Evolutionary conservation across 2,888 invertebrate species (phyloP).

Genomic region (Pemphredon lugubris): DNA sequence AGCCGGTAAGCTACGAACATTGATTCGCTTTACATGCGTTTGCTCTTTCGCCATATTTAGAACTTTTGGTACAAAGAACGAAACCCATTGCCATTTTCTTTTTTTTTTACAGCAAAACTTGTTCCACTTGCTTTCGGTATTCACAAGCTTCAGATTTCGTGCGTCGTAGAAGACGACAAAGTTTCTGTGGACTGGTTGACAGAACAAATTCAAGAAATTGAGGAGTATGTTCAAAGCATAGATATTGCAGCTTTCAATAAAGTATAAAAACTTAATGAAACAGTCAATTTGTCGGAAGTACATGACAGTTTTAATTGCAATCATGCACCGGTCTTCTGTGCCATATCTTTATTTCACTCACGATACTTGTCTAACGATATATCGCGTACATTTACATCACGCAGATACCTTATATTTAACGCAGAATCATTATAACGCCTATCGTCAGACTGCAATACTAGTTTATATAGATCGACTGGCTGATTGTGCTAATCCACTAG

Average conservation of each 20-base stretch:
- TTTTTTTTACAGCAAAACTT: constrained; percentile 86
- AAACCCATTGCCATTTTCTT: neutral
- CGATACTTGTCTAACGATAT: constrained; percentile 56
- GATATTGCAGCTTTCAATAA: constrained; percentile 98
- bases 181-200: constrained; percentile 93
- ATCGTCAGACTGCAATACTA: too few relatives aligned
- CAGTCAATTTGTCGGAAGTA: constrained; percentile 40
- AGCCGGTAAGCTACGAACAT: constrained; percentile 83
- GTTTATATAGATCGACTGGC: too few relatives aligned
- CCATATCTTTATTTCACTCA: constrained; percentile 74
- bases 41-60: too few relatives aligned
- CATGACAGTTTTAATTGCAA: constrained; percentile 42
- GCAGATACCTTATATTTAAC: too few relatives aligned
- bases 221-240: constrained; percentile 95
- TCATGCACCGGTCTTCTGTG: constrained; percentile 61
- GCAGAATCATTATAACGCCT: too few relatives aligned
- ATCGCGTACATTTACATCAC: too few relatives aligned
- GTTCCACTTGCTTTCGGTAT: constrained; percentile 96
- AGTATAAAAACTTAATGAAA: constrained; percentile 84
- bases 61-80: too few relatives aligned
- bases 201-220: constrained; percentile 91
- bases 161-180: constrained; percentile 98
- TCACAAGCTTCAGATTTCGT: constrained; percentile 94
- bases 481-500: too few relatives aligned
- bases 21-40: neutral